Evolutionary conservation across 2,113 vertebrate genomes (phyloP).

Genomic region (Hippocampus comes): DNA sequence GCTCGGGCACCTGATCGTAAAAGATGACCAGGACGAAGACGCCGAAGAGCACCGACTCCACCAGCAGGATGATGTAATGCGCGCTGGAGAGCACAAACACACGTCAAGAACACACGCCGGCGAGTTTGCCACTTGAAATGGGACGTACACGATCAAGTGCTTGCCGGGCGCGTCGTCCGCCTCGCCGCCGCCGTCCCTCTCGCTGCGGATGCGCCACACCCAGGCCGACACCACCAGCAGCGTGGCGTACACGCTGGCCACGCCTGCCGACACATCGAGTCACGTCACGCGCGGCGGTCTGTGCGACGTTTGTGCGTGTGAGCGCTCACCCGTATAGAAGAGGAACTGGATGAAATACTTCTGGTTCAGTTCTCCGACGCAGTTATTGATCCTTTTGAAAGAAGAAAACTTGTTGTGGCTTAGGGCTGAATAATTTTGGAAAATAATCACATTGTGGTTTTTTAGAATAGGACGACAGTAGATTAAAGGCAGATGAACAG

Average conservation of each 20-base stretch:
- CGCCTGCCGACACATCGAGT: slow-evolving; percentile 42
- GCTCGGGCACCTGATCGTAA: slow-evolving; percentile 75
- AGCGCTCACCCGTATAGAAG: slow-evolving; percentile 78
- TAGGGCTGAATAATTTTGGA: too few relatives aligned
- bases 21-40: slow-evolving; percentile 80
- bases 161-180: slow-evolving; percentile 64
- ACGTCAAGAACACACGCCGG: not conserved
- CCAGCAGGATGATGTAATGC: slow-evolving; percentile 79
- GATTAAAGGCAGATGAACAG: too few relatives aligned
- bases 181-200: slow-evolving; percentile 50
- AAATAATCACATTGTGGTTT: too few relatives aligned
- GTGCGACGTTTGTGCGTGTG: not conserved
- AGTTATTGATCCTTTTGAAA: slow-evolving; percentile 80
- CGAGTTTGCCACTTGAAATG: too few relatives aligned
- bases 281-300: too few relatives aligned
- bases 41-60: slow-evolving; percentile 79
- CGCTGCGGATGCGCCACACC: slow-evolving; percentile 70
- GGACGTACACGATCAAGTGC: slow-evolving; percentile 72
- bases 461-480: too few relatives aligned
- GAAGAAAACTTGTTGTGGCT: not conserved
- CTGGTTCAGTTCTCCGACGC: slow-evolving; percentile 81
- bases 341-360: slow-evolving; percentile 87
- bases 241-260: slow-evolving; percentile 80
- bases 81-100: slow-evolving; percentile 53
- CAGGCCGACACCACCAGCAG: slow-evolving; percentile 75